Percentiles rank a stretch among this genome's conserved stretches.
These are phyloP conservation scores for Podargus strigoides DNA, from an alignment of 2,797 vertebrate genomes.

Conservation along the genomic window DNA sequence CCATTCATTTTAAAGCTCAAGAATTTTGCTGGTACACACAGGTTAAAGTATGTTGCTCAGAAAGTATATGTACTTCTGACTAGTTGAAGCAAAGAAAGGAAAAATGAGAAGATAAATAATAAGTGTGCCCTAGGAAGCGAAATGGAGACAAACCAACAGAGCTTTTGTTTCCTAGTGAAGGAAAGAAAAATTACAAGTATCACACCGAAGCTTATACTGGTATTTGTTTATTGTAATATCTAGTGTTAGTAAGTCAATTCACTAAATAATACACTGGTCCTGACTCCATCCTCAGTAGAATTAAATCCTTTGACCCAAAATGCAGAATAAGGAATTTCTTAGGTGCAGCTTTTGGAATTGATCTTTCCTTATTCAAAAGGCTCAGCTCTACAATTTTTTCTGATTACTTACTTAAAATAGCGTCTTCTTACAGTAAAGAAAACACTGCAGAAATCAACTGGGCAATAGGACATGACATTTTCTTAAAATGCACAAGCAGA, in stretches of 20 bases:
- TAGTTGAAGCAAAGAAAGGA: background rate
- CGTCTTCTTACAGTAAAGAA: background rate
- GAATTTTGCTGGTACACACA: background rate
- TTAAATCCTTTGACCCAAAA: background rate
- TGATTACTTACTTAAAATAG: background rate
- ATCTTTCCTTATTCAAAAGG: background rate
- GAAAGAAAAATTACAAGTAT: background rate
- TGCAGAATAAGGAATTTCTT: background rate
- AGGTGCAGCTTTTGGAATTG: background rate
- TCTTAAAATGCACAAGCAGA: background rate
- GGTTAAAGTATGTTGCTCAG: background rate
- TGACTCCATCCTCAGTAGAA: background rate
- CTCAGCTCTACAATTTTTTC: background rate
- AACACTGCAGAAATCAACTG: background rate
- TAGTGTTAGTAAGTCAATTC: background rate
- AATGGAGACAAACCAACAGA: background rate
- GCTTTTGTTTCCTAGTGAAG: background rate
- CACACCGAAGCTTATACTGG: fast-evolving
- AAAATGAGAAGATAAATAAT: background rate
- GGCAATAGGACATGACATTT: background rate
- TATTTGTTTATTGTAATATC: background rate
- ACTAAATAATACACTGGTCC: background rate
- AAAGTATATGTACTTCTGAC: background rate
- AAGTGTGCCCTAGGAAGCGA: background rate
- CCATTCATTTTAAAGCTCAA: background rate